phyloP scores from a whole-genome alignment of 2,888 invertebrate genomes.

The Cryptocheilus praepositus region DNA sequence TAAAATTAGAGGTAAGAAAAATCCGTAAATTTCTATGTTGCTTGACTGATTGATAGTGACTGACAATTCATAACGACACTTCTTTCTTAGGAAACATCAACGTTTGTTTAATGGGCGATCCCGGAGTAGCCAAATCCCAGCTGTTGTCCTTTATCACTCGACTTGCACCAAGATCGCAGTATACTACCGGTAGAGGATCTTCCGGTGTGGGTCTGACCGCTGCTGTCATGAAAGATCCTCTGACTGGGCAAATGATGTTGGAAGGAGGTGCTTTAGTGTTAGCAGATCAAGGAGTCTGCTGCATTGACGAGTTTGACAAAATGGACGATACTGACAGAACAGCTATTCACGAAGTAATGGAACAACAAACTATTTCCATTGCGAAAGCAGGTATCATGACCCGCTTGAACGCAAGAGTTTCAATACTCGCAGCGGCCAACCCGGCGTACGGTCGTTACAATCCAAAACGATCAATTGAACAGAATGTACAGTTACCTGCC shows the following conservation, averaged over 20 bases:
- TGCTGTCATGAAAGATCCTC: slow-evolving; percentile 97
- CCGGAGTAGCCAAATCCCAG: slow-evolving; percentile 99
- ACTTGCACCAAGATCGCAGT: slow-evolving; percentile 93
- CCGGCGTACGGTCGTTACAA: slow-evolving; percentile 99
- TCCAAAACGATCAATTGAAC: slow-evolving; percentile 94
- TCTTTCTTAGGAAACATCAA: slow-evolving; percentile 90
- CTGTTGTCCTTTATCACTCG: slow-evolving; percentile 95
- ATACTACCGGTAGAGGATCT: slow-evolving; percentile 96
- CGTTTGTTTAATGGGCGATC: slow-evolving; percentile 99
- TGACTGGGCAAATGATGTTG: slow-evolving; percentile 97
- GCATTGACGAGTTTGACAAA: slow-evolving; percentile 99
- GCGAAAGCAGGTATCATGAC: slow-evolving; percentile 99
- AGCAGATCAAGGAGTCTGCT: slow-evolving; percentile 97
- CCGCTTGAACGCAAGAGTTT: slow-evolving; percentile 96
- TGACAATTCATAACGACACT: background rate
- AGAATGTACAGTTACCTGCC: slow-evolving; percentile 98
- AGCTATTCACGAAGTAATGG: slow-evolving; percentile 98
- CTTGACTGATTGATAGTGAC: background rate
- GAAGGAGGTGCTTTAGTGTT: slow-evolving; percentile 98
- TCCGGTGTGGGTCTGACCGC: slow-evolving; percentile 99
- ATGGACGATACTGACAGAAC: slow-evolving; percentile 97
- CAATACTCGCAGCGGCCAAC: slow-evolving; percentile 99
- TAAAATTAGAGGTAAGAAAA: slow-evolving; percentile 87
- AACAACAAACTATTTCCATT: slow-evolving; percentile 99
- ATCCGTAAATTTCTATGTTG: background rate